These are phyloP conservation scores for Bedellia somnulentella DNA, from an alignment of 2,888 invertebrate genomes.

Conservation along the genomic window DNA sequence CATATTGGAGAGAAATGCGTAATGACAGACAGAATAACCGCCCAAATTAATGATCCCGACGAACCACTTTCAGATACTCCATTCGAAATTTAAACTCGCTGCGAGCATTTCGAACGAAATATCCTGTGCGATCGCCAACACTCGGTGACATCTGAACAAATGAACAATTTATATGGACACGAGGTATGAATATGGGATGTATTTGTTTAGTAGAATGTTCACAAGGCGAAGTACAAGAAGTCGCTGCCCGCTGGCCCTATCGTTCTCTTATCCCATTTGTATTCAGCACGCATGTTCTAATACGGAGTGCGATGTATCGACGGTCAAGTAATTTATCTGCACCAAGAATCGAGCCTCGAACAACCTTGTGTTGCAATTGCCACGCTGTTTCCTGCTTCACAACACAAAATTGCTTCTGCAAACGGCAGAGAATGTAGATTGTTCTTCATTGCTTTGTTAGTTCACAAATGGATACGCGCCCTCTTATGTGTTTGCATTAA, in stretches of 20 bases:
- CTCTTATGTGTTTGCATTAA: too few relatives aligned
- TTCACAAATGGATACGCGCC: too few relatives aligned
- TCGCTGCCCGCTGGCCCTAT: too few relatives aligned
- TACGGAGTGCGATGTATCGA: slow-evolving; percentile 41
- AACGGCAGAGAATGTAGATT: slow-evolving; percentile 43
- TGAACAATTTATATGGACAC: too few relatives aligned
- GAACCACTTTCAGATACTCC: too few relatives aligned
- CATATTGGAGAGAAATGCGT: too few relatives aligned
- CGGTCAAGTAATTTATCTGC: slow-evolving; percentile 40
- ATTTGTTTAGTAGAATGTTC: slow-evolving; percentile 1
- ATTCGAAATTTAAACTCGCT: too few relatives aligned
- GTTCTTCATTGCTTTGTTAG: slow-evolving; percentile 36
- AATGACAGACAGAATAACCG: too few relatives aligned
- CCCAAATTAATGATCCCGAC: neutral
- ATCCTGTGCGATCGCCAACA: neutral
- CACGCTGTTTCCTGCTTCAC: slow-evolving; percentile 35
- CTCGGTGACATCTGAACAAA: neutral
- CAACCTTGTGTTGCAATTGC: slow-evolving; percentile 31
- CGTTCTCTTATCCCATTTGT: slow-evolving; percentile 34
- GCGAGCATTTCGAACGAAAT: too few relatives aligned
- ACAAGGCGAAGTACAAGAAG: too few relatives aligned
- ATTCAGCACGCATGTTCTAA: slow-evolving; percentile 47
- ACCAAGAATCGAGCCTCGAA: slow-evolving; percentile 29
- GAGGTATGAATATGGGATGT: too few relatives aligned
- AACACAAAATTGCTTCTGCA: slow-evolving; percentile 47